Base-by-base conservation (phyloP, 2,888 invertebrate species). In the Chrysolina americana region DNA sequence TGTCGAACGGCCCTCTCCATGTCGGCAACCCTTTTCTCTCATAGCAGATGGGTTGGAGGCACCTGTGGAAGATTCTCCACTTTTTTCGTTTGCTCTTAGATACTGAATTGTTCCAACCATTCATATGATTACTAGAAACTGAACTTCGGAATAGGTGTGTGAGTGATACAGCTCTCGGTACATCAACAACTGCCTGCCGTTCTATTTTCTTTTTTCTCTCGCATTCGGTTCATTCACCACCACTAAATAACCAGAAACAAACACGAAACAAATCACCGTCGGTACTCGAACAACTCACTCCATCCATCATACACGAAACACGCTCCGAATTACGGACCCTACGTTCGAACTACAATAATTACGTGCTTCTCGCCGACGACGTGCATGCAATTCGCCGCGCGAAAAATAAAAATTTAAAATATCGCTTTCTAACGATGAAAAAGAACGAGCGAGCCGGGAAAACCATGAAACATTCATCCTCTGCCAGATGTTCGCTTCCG, bases 341-440 rank as follows among this genome's bases (percentile, higher is more conserved):
- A 0, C 36, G 36, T 36, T 36, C 44, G 44, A 44, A 44, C 44
- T 44, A 44, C 44, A 5, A 44, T 44, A 44, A 44, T 44, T 44
- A 44, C 44, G 44, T 44, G 11, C 13, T 44, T 15, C 44, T 13
- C 44, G 44, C 63, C 1, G 11, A 15, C 41, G 36, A 59, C 23
- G 23, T 41, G 63, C 63, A 64, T 23, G 17, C 36, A 41, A 28
- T 17, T 10, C 23, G 36, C 63, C 63, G 36, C 19, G 63, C 63
- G 23, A 19, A 41, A 36, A 36, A 64, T 64, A 41, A 64, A 64
- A 64, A 64, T 44, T 44, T 44, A 15, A 44, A 44, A 44, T 44
- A 44, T 44, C 44, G 44, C 44, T 44, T 44, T 44, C 44, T 44
- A 44, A 44, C 44, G 44, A 44, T 5, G 44, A 15, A 44, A 44